Base-by-base conservation (phyloP, 1,140 invertebrate genomes). In the Orius insidiosus region DNA sequence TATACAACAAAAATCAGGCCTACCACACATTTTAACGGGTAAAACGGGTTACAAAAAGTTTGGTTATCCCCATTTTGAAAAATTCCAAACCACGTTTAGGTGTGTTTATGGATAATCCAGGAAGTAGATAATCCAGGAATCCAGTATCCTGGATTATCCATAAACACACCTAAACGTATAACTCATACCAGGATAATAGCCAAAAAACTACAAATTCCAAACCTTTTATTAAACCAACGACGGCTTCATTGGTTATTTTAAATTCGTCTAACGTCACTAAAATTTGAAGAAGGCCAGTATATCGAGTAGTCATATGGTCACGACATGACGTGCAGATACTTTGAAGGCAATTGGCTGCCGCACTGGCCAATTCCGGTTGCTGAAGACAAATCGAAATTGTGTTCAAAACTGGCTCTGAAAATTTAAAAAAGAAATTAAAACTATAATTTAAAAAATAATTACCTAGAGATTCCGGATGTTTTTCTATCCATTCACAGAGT, bases 401-500 rank as follows among this genome's bases (percentile, higher is more conserved):
- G 61, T 88, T 80, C 40, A 93, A 65, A 33, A 84, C 74, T 7
- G 83, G 76, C 59, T 86, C 78, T 75, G 58, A 35, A 51, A 52
- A 45, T 24, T 6, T 39, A 43, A 53, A 24, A 19, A 18, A 47
- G 18, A 39, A 45, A 48, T 10, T 11, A 49, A 45, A 49, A 35
- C 38, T 16, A 34, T 41, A 5, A 41, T n/a, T 10, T 16, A 14
- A 38, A 42, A 18, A 40, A 10, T 18, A 48, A 47, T 62, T 65
- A 76, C 76, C 72, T 55, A 93, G 61, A 18, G 76, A 75, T 48
- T 79, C 71, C 0, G 83, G 71, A 68, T 97, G 87, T 60, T 74
- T 74, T 56, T 93, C 82, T 34, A 98, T 81, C 94, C 94, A 98
- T 58, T 96, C 88, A 55, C 85, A 81, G 13, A 98, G 68, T 65